These are phyloP conservation scores for Emys orbicularis DNA, from an alignment of 2,797 vertebrate genomes.

Conservation along the genomic window DNA sequence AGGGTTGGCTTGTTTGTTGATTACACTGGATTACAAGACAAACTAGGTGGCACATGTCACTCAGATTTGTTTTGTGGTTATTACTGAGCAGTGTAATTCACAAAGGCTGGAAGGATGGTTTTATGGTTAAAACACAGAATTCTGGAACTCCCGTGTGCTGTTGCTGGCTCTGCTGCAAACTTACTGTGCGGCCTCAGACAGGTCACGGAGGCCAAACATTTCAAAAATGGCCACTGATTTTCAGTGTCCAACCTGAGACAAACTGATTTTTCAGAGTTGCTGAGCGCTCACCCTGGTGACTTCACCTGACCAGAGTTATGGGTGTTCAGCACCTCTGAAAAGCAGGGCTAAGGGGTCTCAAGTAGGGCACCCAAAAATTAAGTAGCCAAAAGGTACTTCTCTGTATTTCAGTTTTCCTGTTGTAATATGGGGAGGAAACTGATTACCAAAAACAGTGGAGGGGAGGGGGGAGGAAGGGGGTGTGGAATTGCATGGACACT, in stretches of 20 bases:
- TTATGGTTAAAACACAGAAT: background rate
- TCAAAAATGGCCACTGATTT: fast-evolving
- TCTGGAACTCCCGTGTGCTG: fast-evolving
- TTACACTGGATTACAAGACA: fast-evolving
- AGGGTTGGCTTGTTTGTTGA: background rate
- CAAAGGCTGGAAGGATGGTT: background rate
- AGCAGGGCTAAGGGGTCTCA: background rate
- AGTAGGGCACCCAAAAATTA: background rate
- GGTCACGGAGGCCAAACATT: background rate
- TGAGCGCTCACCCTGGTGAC: background rate
- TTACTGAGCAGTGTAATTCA: background rate
- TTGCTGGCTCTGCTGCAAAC: fast-evolving
- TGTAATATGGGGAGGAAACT: background rate
- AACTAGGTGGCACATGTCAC: background rate
- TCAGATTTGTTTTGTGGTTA: fast-evolving
- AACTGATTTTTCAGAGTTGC: fast-evolving
- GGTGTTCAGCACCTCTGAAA: background rate
- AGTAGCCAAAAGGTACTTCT: background rate
- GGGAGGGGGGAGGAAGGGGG: too few relatives aligned
- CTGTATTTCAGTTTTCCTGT: fast-evolving
- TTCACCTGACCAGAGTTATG: background rate
- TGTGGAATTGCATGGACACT: background rate
- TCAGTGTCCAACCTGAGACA: fast-evolving
- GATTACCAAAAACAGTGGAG: background rate
- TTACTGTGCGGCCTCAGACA: fast-evolving